Percentiles rank a stretch among this genome's conserved stretches.
Evolutionary conservation across 2,113 vertebrate genomes (phyloP).

Genomic region (Callipepla squamata): DNA sequence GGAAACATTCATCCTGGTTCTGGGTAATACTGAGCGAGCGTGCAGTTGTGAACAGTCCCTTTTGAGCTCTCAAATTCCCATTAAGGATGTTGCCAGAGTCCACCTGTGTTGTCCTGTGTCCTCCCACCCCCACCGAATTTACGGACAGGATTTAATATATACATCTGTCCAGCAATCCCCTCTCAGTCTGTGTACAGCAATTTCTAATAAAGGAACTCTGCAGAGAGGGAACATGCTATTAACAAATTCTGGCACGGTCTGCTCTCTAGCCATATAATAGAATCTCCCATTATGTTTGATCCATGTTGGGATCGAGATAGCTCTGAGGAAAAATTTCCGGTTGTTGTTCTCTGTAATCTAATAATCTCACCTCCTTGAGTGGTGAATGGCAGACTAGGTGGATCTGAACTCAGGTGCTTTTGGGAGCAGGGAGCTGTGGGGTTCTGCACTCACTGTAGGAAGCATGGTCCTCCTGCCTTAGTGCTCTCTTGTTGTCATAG

Average conservation of each 20-base stretch:
- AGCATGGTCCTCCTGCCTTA: background rate
- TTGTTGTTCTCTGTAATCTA: background rate
- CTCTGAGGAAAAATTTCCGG: background rate
- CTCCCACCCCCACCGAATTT: background rate
- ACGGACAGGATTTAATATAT: background rate
- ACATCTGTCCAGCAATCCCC: background rate
- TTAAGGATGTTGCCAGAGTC: background rate
- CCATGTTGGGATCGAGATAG: background rate
- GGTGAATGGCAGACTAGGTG: background rate
- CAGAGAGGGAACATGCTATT: background rate
- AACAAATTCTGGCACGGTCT: background rate
- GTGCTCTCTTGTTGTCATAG: conserved; percentile 43
- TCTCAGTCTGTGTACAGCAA: background rate
- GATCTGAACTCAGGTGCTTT: background rate
- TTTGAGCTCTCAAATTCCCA: background rate
- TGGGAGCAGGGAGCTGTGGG: background rate
- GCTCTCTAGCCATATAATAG: background rate
- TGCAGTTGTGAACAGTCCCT: background rate
- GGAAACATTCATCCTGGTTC: background rate
- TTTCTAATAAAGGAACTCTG: conserved; percentile 6
- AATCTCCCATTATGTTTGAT: background rate
- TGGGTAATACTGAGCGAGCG: background rate
- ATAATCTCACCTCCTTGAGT: background rate
- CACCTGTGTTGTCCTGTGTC: background rate
- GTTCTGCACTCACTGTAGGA: background rate